Conservation (phyloP, 2,113 vertebrate genomes). For the Kobus ellipsiprymnus region DNA sequence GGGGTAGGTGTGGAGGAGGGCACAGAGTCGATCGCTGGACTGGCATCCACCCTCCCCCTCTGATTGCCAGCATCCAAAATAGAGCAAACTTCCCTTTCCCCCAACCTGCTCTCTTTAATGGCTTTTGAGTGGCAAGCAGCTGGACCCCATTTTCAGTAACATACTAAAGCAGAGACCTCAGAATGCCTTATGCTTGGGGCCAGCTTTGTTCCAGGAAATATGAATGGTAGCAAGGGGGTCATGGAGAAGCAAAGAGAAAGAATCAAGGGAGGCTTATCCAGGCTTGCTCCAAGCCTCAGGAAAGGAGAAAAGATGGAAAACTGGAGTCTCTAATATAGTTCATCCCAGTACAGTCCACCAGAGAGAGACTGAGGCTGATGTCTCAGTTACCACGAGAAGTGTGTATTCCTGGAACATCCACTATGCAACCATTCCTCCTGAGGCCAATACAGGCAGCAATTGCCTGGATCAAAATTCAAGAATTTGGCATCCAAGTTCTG, state of each 20-base stretch:
- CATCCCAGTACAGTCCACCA: neutral
- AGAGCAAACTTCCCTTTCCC: neutral
- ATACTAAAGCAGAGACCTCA: neutral
- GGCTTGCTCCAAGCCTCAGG: neutral
- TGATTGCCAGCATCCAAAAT: neutral
- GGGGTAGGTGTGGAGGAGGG: neutral
- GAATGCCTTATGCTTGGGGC: neutral
- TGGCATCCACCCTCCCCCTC: neutral
- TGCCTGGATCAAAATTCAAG: neutral
- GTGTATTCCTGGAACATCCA: neutral
- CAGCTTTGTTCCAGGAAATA: neutral
- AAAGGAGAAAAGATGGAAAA: neutral
- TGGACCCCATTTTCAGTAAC: neutral
- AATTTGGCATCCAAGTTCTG: neutral
- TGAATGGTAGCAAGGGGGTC: neutral
- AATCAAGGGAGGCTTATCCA: neutral
- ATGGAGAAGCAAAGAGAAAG: neutral
- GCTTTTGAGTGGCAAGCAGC: neutral
- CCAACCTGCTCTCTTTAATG: neutral
- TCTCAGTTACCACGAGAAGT: neutral
- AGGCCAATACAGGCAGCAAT: neutral
- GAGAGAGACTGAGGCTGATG: neutral
- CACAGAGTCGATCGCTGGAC: accelerated
- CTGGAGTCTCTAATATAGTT: neutral
- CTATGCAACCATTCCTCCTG: neutral